phyloP scores from a whole-genome alignment of 2,113 vertebrate genomes.

The Plectropomus leopardus region DNA sequence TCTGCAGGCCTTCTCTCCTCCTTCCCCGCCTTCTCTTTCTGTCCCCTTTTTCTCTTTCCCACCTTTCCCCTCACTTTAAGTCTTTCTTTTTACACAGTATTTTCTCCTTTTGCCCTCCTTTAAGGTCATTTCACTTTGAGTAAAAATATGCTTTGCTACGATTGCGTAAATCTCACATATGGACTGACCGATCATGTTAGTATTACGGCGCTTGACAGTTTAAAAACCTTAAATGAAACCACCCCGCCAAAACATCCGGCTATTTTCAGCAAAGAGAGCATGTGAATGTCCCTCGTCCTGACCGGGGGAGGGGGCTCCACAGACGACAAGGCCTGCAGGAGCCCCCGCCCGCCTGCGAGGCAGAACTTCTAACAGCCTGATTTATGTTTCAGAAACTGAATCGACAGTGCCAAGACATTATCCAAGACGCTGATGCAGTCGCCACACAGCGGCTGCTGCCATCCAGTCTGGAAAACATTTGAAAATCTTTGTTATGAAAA shows the following conservation, averaged over 20 bases:
- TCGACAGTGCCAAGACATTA: slow-evolving; percentile 84
- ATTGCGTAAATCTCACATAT: slow-evolving; percentile 47
- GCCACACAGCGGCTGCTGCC: slow-evolving; percentile 75
- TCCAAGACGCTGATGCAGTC: slow-evolving; percentile 81
- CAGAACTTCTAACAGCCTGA: slow-evolving; percentile 66
- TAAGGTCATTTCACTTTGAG: slow-evolving; percentile 17
- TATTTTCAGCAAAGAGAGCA: slow-evolving; percentile 38
- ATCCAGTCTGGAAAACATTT: slow-evolving; percentile 85
- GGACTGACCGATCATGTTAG: slow-evolving; percentile 7
- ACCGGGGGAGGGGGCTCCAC: not conserved
- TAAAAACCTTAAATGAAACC: slow-evolving; percentile 5
- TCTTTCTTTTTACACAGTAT: not conserved
- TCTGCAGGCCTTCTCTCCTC: slow-evolving; percentile 62
- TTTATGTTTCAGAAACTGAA: slow-evolving; percentile 84
- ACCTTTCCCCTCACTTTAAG: slow-evolving; percentile 28
- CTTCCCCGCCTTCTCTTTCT: slow-evolving; percentile 27
- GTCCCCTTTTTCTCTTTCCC: slow-evolving; percentile 4
- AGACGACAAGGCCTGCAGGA: slow-evolving; percentile 14
- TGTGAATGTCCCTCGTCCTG: slow-evolving; percentile 19
- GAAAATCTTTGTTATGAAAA: slow-evolving; percentile 81
- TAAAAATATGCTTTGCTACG: slow-evolving; percentile 10
- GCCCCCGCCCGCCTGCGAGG: slow-evolving; percentile 27
- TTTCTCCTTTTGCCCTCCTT: slow-evolving; percentile 1
- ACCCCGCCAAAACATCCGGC: not conserved
- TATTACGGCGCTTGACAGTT: slow-evolving; percentile 1